Conservation (phyloP, 2,113 vertebrate genomes). For the Tapirus terrestris region DNA sequence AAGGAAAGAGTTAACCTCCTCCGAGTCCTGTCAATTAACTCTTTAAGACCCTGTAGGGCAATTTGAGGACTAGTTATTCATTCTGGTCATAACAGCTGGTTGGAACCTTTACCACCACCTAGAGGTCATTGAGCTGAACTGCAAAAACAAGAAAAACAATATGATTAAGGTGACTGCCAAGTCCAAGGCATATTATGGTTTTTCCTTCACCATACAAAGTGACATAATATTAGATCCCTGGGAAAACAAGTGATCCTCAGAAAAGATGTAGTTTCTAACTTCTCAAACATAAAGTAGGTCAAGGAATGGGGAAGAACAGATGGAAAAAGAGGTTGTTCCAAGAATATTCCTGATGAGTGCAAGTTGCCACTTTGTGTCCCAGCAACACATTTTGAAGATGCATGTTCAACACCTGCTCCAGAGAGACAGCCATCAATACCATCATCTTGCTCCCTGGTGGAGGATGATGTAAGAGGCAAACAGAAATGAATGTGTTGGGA, state of each 20-base stretch:
- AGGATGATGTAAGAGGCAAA: neutral
- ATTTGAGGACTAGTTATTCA: neutral
- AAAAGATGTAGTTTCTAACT: neutral
- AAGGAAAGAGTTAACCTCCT: neutral
- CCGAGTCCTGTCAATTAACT: neutral
- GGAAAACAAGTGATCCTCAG: neutral
- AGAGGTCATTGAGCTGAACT: constrained; percentile 20
- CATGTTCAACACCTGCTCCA: neutral
- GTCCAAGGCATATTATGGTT: neutral
- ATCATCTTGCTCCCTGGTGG: neutral
- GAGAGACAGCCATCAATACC: no score
- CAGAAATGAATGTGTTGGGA: neutral
- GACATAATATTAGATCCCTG: neutral
- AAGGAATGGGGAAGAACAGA: neutral
- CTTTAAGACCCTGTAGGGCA: neutral
- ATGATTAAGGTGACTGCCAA: neutral
- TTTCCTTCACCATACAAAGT: neutral
- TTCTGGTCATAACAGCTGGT: neutral
- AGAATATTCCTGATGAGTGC: neutral
- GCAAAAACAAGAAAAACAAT: neutral
- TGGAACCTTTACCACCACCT: constrained; percentile 66
- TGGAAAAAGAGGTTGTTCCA: neutral
- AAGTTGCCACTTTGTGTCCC: neutral
- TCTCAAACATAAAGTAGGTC: neutral
- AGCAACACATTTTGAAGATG: neutral